Evolutionary conservation across 35 echinoderm and acorn worm species (phyloP).

Genomic region (Strongylocentrotus purpuratus): DNA sequence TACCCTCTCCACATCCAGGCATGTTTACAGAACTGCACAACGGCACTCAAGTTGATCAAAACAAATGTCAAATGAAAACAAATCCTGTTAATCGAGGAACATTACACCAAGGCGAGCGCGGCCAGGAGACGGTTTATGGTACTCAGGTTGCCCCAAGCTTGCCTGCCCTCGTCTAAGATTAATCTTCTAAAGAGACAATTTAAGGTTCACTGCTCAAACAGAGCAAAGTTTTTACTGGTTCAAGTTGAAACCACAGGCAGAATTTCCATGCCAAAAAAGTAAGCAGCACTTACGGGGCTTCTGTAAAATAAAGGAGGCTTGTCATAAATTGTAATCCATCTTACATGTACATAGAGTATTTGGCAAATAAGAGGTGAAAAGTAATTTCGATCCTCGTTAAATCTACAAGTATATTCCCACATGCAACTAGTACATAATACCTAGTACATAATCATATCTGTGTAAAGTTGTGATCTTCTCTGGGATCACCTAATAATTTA

Average conservation of each 20-base stretch:
- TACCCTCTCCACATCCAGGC: not conserved
- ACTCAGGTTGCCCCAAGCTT: not conserved
- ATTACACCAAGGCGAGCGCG: not conserved
- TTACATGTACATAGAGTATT: not conserved
- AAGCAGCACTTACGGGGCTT: not conserved
- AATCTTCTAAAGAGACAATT: not conserved
- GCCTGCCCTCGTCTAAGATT: not conserved
- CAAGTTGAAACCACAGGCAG: not conserved
- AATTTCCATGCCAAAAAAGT: not conserved
- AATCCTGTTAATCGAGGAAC: constrained; percentile 19
- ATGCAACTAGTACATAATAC: no score
- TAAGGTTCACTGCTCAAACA: not conserved
- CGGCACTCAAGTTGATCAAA: constrained; percentile 22
- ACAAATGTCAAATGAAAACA: constrained; percentile 32
- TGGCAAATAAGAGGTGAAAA: not conserved
- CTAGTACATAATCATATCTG: no score
- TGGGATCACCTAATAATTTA: no score
- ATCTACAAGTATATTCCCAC: not conserved
- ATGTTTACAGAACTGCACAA: constrained; percentile 22
- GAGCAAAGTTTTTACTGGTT: not conserved
- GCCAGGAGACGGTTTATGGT: not conserved
- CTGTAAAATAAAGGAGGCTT: not conserved
- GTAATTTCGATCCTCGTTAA: not conserved
- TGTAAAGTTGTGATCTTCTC: no score
- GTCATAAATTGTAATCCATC: no score